Evolutionary conservation across 1,140 invertebrate species (phyloP).

Genomic region (Hycleus phaleratus): DNA sequence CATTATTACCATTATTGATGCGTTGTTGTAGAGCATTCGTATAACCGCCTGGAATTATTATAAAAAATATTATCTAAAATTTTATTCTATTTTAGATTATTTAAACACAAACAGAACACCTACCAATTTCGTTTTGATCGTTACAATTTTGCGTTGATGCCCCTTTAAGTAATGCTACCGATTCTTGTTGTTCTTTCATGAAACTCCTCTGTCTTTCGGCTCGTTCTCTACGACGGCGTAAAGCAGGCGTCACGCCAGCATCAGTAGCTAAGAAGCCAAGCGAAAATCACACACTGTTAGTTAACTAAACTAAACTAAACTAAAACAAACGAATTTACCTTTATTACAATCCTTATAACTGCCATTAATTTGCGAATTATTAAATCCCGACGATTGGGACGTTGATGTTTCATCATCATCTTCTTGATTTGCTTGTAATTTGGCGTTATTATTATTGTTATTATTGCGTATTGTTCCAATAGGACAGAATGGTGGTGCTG

Average conservation of each 20-base stretch:
- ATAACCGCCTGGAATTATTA: constrained; percentile 43
- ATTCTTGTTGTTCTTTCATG: constrained; percentile 69
- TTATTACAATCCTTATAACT: constrained; percentile 50
- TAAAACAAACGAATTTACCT: constrained; percentile 36
- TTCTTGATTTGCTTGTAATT: constrained; percentile 26
- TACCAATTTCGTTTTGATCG: constrained; percentile 42
- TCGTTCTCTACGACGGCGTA: constrained; percentile 63
- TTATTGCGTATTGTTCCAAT: constrained; percentile 15
- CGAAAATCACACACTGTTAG: constrained; percentile 24
- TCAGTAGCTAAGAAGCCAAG: constrained; percentile 43
- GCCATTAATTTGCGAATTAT: constrained; percentile 48
- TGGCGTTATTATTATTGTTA: constrained; percentile 22
- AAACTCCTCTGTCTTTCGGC: constrained; percentile 73
- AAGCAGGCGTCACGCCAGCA: constrained; percentile 66
- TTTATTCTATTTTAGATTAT: too few relatives aligned
- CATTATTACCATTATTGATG: constrained; percentile 46
- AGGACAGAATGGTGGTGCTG: constrained; percentile 44
- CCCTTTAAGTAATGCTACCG: constrained; percentile 41
- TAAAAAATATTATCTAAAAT: neutral
- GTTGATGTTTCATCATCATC: constrained; percentile 51
- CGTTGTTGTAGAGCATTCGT: constrained; percentile 50
- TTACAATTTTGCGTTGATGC: constrained; percentile 41
- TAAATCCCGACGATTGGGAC: constrained; percentile 47
- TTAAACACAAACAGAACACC: constrained; percentile 8
- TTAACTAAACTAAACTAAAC: neutral